phyloP scores from a whole-genome alignment of 2,797 vertebrate species.

The Pseudochromis fuscus region DNA sequence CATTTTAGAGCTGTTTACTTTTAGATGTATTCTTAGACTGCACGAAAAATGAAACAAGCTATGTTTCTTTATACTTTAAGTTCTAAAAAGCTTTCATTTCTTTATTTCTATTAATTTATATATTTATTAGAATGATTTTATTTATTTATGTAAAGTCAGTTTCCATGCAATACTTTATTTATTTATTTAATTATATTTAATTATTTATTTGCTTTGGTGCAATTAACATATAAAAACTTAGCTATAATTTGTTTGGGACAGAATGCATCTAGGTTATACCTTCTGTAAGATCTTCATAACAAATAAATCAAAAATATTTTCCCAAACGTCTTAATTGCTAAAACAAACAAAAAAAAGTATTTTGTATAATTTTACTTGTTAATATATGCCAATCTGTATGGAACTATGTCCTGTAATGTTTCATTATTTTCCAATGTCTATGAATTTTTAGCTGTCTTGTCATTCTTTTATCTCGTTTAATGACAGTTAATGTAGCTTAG shows the following conservation, averaged over 20 bases:
- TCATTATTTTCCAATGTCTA: slow-evolving; percentile 77
- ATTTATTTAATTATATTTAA: slow-evolving; percentile 37
- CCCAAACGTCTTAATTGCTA: slow-evolving; percentile 82
- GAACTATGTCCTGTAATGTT: slow-evolving; percentile 81
- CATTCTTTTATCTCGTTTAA: slow-evolving; percentile 78
- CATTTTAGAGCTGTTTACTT: slow-evolving; percentile 85
- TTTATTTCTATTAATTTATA: slow-evolving; percentile 59
- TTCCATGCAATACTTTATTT: slow-evolving; percentile 17
- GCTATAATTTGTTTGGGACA: slow-evolving; percentile 75
- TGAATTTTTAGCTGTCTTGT: slow-evolving; percentile 79
- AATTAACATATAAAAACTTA: slow-evolving; percentile 57
- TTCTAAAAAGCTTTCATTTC: slow-evolving; percentile 52
- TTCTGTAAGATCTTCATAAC: slow-evolving; percentile 80
- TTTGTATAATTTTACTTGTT: slow-evolving; percentile 87
- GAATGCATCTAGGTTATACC: slow-evolving; percentile 78
- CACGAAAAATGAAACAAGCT: slow-evolving; percentile 81
- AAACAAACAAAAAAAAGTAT: slow-evolving; percentile 82
- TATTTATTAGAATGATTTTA: slow-evolving; percentile 66
- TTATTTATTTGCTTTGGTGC: slow-evolving; percentile 62
- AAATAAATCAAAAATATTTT: slow-evolving; percentile 85
- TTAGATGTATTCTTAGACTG: slow-evolving; percentile 87
- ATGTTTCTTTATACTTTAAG: slow-evolving; percentile 70
- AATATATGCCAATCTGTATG: slow-evolving; percentile 84
- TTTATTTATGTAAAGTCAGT: slow-evolving; percentile 64
- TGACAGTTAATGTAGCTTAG: slow-evolving; percentile 83